Percentiles rank a stretch among this genome's conserved stretches.
Conservation (phyloP, 53 echinoderm and acorn worm genomes). For the Hippasteria phrygiana region DNA sequence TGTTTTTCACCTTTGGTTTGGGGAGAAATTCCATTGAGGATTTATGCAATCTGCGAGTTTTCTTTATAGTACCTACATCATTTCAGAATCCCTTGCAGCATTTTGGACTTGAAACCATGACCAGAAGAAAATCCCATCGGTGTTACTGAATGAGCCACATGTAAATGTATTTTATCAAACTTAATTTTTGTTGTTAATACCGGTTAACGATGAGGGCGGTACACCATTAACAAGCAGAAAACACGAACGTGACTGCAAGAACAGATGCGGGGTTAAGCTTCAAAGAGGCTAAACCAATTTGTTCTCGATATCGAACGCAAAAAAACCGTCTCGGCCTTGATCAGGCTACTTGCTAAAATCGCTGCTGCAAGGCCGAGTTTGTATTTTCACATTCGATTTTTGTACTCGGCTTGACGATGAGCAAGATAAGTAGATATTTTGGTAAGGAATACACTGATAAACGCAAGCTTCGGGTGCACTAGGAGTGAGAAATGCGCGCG, state of each 20-base stretch:
- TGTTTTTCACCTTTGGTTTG: no score
- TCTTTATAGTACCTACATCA: no score
- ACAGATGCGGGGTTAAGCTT: conserved; percentile 3
- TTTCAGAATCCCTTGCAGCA: no score
- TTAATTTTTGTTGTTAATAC: neutral
- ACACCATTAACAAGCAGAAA: conserved; percentile 1
- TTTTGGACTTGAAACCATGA: no score
- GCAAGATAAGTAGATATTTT: neutral
- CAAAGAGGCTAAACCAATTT: conserved; percentile 37
- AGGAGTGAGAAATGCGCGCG: neutral
- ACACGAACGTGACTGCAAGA: conserved; percentile 28
- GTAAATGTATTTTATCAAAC: no score
- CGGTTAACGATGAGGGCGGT: neutral
- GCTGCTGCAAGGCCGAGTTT: neutral
- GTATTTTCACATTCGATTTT: conserved; percentile 45
- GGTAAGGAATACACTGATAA: neutral
- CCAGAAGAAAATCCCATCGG: no score
- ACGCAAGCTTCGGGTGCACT: neutral
- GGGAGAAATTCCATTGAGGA: no score
- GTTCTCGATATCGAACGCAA: conserved; percentile 43
- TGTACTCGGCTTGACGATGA: neutral
- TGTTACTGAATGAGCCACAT: no score
- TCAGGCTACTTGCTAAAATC: neutral
- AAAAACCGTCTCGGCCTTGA: neutral
- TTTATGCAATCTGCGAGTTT: no score